Evolutionary conservation across 2,113 vertebrate genomes (phyloP).

Genomic region (Plecotus auritus): DNA sequence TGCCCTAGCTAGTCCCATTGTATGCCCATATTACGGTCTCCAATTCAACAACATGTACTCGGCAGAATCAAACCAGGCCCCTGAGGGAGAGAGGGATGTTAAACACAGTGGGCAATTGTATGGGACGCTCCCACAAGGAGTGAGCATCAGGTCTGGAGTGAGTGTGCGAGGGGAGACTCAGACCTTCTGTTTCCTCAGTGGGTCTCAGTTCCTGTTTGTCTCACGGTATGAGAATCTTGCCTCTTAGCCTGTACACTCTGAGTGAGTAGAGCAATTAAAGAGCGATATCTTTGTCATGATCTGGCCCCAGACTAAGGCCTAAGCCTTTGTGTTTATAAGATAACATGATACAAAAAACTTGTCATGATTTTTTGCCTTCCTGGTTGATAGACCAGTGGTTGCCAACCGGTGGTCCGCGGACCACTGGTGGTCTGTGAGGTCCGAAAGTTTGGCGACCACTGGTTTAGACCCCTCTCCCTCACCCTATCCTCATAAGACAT

Average conservation of each 20-base stretch:
- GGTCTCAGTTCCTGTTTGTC: background rate
- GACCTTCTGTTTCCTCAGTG: background rate
- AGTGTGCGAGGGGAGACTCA: background rate
- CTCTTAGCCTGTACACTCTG: background rate
- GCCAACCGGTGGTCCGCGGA: no score
- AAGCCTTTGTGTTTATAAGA: background rate
- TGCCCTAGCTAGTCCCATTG: background rate
- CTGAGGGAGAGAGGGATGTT: background rate
- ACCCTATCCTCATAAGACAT: background rate
- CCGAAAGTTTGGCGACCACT: no score
- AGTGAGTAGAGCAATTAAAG: background rate
- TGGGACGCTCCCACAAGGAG: background rate
- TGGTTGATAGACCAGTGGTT: background rate
- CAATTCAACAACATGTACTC: background rate
- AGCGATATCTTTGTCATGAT: background rate
- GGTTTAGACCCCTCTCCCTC: background rate
- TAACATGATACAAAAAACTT: background rate
- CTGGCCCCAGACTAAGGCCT: background rate
- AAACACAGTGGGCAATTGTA: background rate
- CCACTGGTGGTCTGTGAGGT: no score
- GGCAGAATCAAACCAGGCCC: background rate
- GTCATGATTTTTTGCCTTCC: background rate
- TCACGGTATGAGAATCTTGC: background rate
- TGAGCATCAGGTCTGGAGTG: background rate
- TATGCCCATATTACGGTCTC: background rate